phyloP scores from a whole-genome alignment of 2,797 vertebrate species.

The Clarias fuscus region DNA sequence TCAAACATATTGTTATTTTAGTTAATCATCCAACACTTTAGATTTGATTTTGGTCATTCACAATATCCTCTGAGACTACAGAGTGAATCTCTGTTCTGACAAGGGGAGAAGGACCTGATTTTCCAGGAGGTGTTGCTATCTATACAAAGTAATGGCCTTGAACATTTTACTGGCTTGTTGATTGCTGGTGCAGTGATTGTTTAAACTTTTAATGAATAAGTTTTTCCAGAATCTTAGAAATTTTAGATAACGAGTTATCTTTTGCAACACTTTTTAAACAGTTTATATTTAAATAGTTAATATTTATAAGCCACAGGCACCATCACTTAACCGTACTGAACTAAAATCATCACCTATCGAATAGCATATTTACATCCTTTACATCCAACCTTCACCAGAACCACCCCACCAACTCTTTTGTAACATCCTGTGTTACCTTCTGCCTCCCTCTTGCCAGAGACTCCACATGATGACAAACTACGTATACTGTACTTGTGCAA shows the following conservation, averaged over 20 bases:
- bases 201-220: not conserved
- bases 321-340: not conserved
- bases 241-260: not conserved
- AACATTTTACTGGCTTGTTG: not conserved
- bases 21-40: not conserved
- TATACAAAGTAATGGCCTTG: not conserved
- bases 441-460: not conserved
- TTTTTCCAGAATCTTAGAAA: not conserved
- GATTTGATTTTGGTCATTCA: not conserved
- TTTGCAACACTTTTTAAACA: not conserved
- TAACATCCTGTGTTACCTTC: not conserved
- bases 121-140: not conserved
- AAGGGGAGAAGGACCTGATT: not conserved
- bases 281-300: not conserved
- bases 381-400: not conserved
- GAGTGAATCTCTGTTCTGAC: not conserved
- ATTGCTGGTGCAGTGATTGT: not conserved
- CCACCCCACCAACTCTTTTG: not conserved
- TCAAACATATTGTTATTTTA: constrained; percentile 1
- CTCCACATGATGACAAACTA: not conserved
- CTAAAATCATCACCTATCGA: not conserved
- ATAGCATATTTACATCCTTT: not conserved
- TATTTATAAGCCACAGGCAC: not conserved
- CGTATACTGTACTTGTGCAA: not conserved
- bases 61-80: not conserved